Percentiles rank a stretch among this genome's conserved stretches.
Conservation (phyloP, 2,797 vertebrate genomes). For the Merluccius polli region DNA sequence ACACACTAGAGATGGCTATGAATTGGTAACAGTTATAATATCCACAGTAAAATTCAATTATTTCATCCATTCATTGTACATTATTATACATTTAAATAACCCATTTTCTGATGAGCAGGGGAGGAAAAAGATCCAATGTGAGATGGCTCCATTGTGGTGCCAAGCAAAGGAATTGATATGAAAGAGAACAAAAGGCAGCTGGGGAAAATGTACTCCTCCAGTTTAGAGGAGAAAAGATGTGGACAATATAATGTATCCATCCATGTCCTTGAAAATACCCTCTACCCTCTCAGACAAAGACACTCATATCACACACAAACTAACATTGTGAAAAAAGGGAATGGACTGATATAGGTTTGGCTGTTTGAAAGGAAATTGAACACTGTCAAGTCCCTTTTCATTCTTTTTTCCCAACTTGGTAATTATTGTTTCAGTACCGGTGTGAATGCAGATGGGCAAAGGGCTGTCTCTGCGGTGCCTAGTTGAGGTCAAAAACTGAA, state of each 20-base stretch:
- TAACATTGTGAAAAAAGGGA: constrained; percentile 39
- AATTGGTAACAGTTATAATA: background rate
- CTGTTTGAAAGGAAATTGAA: constrained; percentile 60
- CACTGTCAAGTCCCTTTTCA: constrained; percentile 36
- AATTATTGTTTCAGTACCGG: constrained; percentile 49
- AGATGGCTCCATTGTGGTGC: background rate
- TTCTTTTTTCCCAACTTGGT: constrained; percentile 42
- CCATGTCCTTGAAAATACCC: constrained; percentile 38
- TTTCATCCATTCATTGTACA: background rate
- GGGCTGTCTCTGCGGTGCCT: constrained; percentile 1
- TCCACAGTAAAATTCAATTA: background rate
- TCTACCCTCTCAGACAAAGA: constrained; percentile 17
- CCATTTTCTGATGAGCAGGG: no score
- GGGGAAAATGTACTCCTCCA: constrained; percentile 7
- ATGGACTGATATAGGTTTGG: constrained; percentile 50
- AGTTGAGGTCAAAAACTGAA: constrained; percentile 23
- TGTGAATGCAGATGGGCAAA: constrained; percentile 50
- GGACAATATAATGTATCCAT: constrained; percentile 11
- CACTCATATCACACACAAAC: constrained; percentile 34
- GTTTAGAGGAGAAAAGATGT: constrained; percentile 6
- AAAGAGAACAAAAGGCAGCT: background rate
- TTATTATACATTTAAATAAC: background rate
- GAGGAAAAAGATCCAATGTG: background rate
- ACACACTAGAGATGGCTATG: background rate
- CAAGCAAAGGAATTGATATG: background rate